Conservation (phyloP, 2,113 vertebrate genomes). For the Peromyscus maniculatus region DNA sequence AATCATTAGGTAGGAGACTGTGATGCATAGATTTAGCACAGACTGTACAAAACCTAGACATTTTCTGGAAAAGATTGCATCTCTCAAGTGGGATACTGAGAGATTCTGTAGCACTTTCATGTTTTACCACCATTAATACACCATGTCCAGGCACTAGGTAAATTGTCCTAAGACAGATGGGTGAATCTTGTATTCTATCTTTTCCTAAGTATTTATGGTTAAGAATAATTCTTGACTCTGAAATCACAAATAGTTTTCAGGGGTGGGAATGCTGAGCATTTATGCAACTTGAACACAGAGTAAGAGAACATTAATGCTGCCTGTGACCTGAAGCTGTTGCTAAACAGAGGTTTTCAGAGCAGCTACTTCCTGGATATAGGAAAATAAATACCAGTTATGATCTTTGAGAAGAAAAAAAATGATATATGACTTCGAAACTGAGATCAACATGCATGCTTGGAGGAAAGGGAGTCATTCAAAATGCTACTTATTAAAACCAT, state of each 20-base stretch:
- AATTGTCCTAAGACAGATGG: background rate
- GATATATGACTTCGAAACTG: background rate
- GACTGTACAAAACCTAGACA: background rate
- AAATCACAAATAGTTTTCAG: background rate
- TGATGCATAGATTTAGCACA: background rate
- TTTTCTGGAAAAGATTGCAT: background rate
- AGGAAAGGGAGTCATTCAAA: background rate
- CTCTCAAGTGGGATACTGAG: background rate
- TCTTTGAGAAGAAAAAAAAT: background rate
- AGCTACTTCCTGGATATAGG: background rate
- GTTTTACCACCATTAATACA: background rate
- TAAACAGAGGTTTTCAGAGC: background rate
- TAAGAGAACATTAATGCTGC: conserved; percentile 30
- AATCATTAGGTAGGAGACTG: background rate
- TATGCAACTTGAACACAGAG: background rate
- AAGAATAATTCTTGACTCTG: background rate
- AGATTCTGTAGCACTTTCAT: background rate
- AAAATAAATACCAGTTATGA: background rate
- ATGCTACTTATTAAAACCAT: background rate
- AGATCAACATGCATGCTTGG: background rate
- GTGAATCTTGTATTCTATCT: background rate
- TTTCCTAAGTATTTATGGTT: background rate
- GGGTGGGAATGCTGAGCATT: background rate
- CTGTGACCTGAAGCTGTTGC: background rate
- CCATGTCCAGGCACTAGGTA: background rate